Evolutionary conservation across 2,797 vertebrate genomes (phyloP), one percentile per base, ranked within the genome.

Genomic region (Aplochiton taeniatus): DNA sequence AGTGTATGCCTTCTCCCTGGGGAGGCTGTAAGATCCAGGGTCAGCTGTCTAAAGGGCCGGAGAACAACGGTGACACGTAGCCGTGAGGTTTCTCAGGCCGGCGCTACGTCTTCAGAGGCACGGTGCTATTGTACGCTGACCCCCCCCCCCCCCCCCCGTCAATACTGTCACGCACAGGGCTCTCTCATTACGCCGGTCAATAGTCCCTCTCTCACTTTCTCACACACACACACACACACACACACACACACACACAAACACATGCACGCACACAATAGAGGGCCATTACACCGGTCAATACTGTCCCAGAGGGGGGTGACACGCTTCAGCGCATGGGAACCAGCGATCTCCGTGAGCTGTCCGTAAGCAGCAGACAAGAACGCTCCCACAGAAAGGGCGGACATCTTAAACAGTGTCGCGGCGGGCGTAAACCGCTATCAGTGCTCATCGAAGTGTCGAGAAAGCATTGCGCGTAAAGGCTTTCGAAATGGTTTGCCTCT

Each of bases 41-140:
- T 66, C 57, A 72, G 58, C 18, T 48, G 46, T 48, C 20, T 20
- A 12, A 59, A 46, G 41, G 43, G 65, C 81, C 58, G 75, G 43
- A 58, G 68, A 60, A 75, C 69, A 64, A 67, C 57, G 54, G 70
- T 82, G 77, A 75, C 91, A 89, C 80, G 11, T 87, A 80, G 77
- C 75, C 90, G 91, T 87, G 91, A 93, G 73, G 86, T 93, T 82
- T 93, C 85, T 85, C 89, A 92, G 89, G 84, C 75, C 74, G 83
- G 75, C 87, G 87, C 83, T 63, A 89, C 72, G 74, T 87, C 79
- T 84, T 85, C 85, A 87, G 79, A 86, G 86, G 81, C 67, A 76
- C 68, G 75, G 64, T 78, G 82, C 83, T 81, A 88, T 92, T 92
- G 91, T 90, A 83, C 75, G 58, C 69, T 61, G 70, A 85, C 68